Base-by-base conservation (phyloP, 2,888 invertebrate genomes). In the Melieria picta region DNA sequence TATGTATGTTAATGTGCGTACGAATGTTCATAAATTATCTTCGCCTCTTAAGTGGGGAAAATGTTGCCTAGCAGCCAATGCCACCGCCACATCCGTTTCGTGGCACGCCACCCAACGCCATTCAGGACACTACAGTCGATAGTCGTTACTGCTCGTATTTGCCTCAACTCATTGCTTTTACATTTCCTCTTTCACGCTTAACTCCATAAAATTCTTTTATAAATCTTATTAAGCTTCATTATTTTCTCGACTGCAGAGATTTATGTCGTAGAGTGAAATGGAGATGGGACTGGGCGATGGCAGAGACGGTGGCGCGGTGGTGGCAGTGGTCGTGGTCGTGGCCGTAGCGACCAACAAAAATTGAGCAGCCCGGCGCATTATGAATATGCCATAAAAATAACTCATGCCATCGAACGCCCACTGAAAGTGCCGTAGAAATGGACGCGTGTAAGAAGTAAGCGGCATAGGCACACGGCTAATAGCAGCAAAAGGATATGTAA, bases 181-280 rank as follows among this genome's bases (percentile, higher is more conserved):
- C 16, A 16, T 56, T 65, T 56, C 56, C 46, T 47, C 45, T 52
- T 11, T 16, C 56, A 11, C 43, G 43, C 48, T 50, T 4, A 65
- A 62, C 46, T 65, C 56, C 55, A 65, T 65, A 60, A 62, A 63
- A 68, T 73, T 65, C 30, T 55, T 30, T 64, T 57, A 78, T 78
- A 80, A 80, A 80, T 80, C 79, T 71, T 65, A 73, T 76, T 70
- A 71, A 69, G 74, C 74, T 74, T 72, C 73, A 76, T 75, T 76
- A 75, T 77, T 78, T 78, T 76, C 75, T 67, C 71, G 74, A 67
- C 68, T 60, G 71, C 69, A 55, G 62, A 69, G 76, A 78, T 79
- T 77, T 76, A 77, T 79, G 61, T 13, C 13, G 55, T 45, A 16
- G 61, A 57, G 61, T 57, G 63, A 55, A 68, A 66, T 45, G 73